These are phyloP conservation scores for Fundulus diaphanus DNA, from an alignment of 2,797 vertebrate genomes.

Conservation along the genomic window DNA sequence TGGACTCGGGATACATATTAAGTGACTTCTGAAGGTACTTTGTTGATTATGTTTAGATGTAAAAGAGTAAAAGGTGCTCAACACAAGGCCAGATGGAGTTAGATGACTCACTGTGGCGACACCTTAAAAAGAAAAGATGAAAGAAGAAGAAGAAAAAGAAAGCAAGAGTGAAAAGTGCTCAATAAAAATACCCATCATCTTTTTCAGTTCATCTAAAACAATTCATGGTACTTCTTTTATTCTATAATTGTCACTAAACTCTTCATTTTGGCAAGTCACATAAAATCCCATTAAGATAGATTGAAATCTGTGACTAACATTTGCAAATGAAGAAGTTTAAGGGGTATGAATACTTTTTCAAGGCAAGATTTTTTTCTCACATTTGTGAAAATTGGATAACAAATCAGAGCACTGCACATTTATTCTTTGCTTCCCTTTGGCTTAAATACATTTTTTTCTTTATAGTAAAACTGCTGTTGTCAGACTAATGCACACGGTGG, in stretches of 20 bases:
- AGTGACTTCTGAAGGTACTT: neutral
- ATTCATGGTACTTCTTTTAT: neutral
- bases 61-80: neutral
- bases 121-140: too few species aligned
- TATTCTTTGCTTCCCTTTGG: neutral
- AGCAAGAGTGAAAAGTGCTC: neutral
- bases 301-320: neutral
- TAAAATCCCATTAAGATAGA: too few species aligned
- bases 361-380: neutral
- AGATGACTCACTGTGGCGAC: too few species aligned
- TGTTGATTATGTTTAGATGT: neutral
- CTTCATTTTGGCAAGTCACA: neutral
- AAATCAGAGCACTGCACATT: neutral
- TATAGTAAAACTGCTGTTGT: conserved; percentile 31
- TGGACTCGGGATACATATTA: neutral
- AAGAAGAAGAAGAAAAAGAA: too few species aligned
- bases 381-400: neutral
- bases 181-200: neutral
- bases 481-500: conserved; percentile 59
- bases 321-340: neutral
- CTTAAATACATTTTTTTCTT: neutral
- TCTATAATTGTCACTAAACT: neutral
- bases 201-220: neutral
- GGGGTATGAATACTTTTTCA: neutral
- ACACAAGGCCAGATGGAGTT: too few species aligned